Percentiles rank a stretch among this genome's conserved stretches.
Evolutionary conservation across 2,888 invertebrate genomes (phyloP).

Genomic region (Melieria crassipennis): DNA sequence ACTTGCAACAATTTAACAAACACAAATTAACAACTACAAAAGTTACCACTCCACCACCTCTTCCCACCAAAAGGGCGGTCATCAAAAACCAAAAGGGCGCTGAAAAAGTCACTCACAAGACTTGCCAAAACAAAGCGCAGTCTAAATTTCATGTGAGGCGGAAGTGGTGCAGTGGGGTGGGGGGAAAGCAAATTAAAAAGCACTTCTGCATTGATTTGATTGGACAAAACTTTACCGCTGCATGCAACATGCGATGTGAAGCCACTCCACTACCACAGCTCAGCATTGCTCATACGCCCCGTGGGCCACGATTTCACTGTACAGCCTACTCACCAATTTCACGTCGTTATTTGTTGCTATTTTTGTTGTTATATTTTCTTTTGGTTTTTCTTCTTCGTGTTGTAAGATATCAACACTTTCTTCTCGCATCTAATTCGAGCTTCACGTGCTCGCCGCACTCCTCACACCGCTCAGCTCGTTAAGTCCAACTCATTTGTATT

Average conservation of each 20-base stretch:
- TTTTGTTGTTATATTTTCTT: no score
- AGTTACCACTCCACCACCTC: background rate
- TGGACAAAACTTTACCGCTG: background rate
- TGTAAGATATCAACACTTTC: no score
- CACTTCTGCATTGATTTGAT: slow-evolving; percentile 19
- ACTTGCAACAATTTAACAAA: slow-evolving; percentile 18
- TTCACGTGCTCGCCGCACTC: no score
- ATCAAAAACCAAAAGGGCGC: background rate
- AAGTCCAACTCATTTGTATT: no score
- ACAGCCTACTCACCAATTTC: no score
- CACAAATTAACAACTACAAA: slow-evolving; percentile 13
- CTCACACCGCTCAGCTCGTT: no score
- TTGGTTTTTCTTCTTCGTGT: no score
- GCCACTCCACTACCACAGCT: no score
- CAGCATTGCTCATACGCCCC: no score
- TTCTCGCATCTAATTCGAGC: no score
- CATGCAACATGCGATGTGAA: background rate
- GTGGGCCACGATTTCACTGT: no score
- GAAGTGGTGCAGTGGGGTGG: background rate
- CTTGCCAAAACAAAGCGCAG: background rate
- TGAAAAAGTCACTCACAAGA: background rate
- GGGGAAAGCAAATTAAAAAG: slow-evolving; percentile 12
- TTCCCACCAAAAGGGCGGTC: background rate
- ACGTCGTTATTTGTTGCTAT: no score
- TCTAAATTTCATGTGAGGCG: background rate